A percentile compares a stretch with the other conserved stretches of the same genome.
Conservation (phyloP, 2,797 vertebrate species). For the Toxotes lorentzi region DNA sequence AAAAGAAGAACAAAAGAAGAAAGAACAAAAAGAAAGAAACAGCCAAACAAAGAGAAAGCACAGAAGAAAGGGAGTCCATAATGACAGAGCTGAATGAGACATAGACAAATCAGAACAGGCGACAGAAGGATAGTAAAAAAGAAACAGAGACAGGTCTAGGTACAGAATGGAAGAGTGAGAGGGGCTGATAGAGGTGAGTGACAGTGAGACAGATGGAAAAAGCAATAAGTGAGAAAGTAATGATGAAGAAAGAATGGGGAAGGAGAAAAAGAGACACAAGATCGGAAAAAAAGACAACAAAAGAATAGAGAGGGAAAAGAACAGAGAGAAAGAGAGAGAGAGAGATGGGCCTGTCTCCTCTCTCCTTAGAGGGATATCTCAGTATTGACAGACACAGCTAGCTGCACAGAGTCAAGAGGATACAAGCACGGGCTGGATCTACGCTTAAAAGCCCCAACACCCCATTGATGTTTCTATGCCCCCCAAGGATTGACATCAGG, state of each 20-base stretch:
- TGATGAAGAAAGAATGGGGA: constrained; percentile 15
- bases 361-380: constrained; percentile 47
- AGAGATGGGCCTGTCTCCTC: constrained; percentile 29
- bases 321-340: constrained; percentile 11
- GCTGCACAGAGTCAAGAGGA: constrained; percentile 59
- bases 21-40: constrained; percentile 3
- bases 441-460: constrained; percentile 65
- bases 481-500: constrained; percentile 55
- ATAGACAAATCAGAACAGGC: constrained; percentile 10
- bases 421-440: constrained; percentile 50
- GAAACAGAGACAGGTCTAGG: neutral
- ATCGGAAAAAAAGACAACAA: neutral
- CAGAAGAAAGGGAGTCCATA: neutral
- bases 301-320: constrained; percentile 13
- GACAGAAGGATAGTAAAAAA: neutral
- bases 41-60: neutral
- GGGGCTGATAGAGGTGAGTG: constrained; percentile 4
- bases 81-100: constrained; percentile 2
- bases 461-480: constrained; percentile 68
- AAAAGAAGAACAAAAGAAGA: neutral
- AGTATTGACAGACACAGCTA: constrained; percentile 61
- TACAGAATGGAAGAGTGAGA: neutral
- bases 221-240: constrained; percentile 12
- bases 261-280: neutral
- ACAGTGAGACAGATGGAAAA: constrained; percentile 24